Conservation (phyloP, 1,140 invertebrate species). For the Panagrolaimus sp. region DNA sequence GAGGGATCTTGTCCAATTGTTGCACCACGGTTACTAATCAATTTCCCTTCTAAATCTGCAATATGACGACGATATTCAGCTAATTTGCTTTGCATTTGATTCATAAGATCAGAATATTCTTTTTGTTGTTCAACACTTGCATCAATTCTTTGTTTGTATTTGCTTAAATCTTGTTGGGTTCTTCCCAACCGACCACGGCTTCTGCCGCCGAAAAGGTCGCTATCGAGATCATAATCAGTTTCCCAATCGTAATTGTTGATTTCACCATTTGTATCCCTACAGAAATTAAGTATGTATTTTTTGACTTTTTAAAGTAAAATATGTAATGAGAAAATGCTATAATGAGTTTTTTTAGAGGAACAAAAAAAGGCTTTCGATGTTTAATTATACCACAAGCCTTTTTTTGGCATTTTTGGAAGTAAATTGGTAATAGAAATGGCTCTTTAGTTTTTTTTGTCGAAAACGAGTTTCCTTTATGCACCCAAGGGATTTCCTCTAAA, state of each 20-base stretch:
- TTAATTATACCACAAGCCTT: too few species aligned
- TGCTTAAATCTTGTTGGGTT: constrained; percentile 55
- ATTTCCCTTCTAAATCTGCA: constrained; percentile 48
- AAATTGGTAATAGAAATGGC: too few species aligned
- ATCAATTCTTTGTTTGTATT: constrained; percentile 55
- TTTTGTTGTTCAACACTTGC: constrained; percentile 55
- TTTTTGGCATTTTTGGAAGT: too few species aligned
- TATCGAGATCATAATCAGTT: constrained; percentile 46
- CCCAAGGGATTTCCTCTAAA: too few species aligned
- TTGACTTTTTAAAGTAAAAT: too few species aligned
- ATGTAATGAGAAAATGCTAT: too few species aligned
- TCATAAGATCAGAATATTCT: constrained; percentile 56
- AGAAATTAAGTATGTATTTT: neutral
- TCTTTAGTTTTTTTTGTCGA: too few species aligned
- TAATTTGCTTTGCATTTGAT: constrained; percentile 54
- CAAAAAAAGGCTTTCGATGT: too few species aligned
- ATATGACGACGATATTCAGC: constrained; percentile 56
- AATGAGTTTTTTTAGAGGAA: too few species aligned
- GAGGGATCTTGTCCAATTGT: constrained; percentile 21
- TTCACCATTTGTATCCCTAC: constrained; percentile 54
- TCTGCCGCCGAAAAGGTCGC: constrained; percentile 35
- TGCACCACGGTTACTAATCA: constrained; percentile 30
- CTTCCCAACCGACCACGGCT: constrained; percentile 49
- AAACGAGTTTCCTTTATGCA: too few species aligned
- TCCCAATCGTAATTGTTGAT: constrained; percentile 35